Base-by-base conservation (phyloP, 2,113 vertebrate genomes). In the Albula goreensis region DNA sequence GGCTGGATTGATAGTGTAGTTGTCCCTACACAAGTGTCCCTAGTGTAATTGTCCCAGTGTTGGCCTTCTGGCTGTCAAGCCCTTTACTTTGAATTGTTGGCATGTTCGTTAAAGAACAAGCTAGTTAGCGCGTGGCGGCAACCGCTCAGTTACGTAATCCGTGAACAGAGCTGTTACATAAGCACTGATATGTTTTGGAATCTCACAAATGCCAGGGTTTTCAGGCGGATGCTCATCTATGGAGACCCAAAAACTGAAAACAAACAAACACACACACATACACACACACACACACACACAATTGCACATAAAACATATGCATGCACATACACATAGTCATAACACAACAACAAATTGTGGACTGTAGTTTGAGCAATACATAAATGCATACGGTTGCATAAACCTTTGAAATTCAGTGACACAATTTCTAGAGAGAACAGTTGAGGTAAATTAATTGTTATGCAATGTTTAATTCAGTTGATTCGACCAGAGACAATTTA, bases 121-220 rank as follows among this genome's bases (percentile, higher is more conserved):
- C 19, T 9, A 56, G 77, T 83, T 83, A 84, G 83, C 41, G n/a
- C n/a, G 50, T 51, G 50, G 66, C 48, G 74, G 80, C 56, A n/a
- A 56, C 60, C 7, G 52, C 74, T 49, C 9, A 51, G 31, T 80
- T 87, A 80, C 17, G 31, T 84, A 80, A 87, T 78, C 52, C 9
- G 10, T 0, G 50, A n/a, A 13, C 77, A 50, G 31, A 66, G 86
- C n/a, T n/a, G 56, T 87, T 80, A 87, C 50, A 83, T 87, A 84
- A 70, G 63, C n/a, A 48, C 60, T 51, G 53, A n/a, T 17, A 57
- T 57, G 41, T 70, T 84, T 85, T 51, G 51, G 77, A 8, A 25
- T 78, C 49, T 80, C 74, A 41, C 56, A 82, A 84, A 79, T 25
- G 60, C 19, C 77, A 49, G 74, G 4, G 79, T 79, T 84, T 51